phyloP scores from a whole-genome alignment of 2,113 vertebrate genomes.

The Leptobrachium leishanense region DNA sequence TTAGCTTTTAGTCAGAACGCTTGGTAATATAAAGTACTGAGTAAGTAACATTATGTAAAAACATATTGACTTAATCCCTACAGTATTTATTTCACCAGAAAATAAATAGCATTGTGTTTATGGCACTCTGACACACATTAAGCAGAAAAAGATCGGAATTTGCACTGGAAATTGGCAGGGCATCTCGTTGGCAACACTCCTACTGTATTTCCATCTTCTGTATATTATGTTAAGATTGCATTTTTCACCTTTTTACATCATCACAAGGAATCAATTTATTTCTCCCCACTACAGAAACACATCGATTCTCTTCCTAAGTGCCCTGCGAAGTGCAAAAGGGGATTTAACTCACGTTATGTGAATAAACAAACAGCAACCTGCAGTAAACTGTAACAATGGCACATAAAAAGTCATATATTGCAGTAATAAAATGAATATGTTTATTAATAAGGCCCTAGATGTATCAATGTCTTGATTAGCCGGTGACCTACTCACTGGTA shows the following conservation, averaged over 20 bases:
- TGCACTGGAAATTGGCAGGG: constrained; percentile 14
- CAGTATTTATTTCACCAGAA: constrained; percentile 29
- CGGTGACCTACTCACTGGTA: too few species aligned
- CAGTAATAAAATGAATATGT: too few species aligned
- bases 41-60: neutral
- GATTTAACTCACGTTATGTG: neutral
- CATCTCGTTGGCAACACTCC: constrained; percentile 4
- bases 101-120: constrained; percentile 32
- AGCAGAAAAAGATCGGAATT: constrained; percentile 16
- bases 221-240: neutral
- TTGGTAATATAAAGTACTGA: too few species aligned
- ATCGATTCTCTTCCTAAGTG: neutral
- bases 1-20: too few species aligned
- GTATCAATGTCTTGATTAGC: too few species aligned
- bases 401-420: too few species aligned
- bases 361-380: too few species aligned
- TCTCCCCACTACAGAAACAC: neutral
- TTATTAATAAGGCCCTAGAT: too few species aligned
- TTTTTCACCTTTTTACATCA: constrained; percentile 13
- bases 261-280: neutral
- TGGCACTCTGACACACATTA: constrained; percentile 5
- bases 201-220: constrained; percentile 1
- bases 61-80: neutral
- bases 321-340: neutral
- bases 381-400: too few species aligned